Base-by-base conservation (phyloP, 2,113 vertebrate genomes). In the Oncorhynchus gorbuscha region DNA sequence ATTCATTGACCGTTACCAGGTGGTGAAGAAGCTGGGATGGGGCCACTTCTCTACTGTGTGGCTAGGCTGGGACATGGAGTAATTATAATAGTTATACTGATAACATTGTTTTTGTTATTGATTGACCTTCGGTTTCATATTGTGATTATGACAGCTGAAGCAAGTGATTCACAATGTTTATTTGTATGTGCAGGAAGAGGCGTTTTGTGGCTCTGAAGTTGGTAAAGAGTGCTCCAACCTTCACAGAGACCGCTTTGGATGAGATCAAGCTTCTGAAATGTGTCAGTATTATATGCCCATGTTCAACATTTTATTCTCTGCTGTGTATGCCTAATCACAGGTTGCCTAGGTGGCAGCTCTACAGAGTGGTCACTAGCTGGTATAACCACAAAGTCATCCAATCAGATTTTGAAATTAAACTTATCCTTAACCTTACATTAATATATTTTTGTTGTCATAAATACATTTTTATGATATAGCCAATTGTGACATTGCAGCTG, bases 241-340 rank as follows among this genome's bases (percentile, higher is more conserved):
- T 95, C 87, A 95, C 95, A 0, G 95, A 96, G 89, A 96, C 95
- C 1, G 96, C 96, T 3, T 86, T 95, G 86, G 96, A 97, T 85
- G 96, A 97, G 89, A 96, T 97, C 90, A 93, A 93, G 83, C 92
- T 96, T 75, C 94, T 97, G 71, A 92, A 92, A 90, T 91, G 91
- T 83, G 92, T 93, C 70, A 91, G 91, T 90, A 39, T 70, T 45
- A 45, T 45, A 45, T 45, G 58, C n/a, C 64, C 30, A 39, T 39
- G 26, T 30, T 32, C 18, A 3, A 12, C 55, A 24, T 1, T 62
- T 74, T 93, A 92, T 90, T 93, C 92, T 72, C 91, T 93, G 84
- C 3, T 18, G 8, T 35, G 28, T 68, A 55, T 48, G 30, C 16
- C 32, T 69, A 39, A 39, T 39, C 39, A 39, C 39, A 39, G 39